Conservation (phyloP, 2,888 invertebrate species). For the Xanthostigma xanthostigma region DNA sequence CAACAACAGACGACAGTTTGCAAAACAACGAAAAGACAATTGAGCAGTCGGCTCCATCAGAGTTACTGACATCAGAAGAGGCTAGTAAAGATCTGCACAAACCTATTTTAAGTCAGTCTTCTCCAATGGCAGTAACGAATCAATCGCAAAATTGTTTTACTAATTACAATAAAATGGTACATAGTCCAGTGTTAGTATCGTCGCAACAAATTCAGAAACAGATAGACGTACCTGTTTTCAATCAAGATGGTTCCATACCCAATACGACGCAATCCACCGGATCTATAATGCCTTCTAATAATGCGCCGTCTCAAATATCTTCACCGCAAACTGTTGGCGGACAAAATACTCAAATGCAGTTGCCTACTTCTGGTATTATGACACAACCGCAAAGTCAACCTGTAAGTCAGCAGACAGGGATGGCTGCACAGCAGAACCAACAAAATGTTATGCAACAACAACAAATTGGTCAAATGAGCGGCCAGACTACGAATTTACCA, state of each 20-base stretch:
- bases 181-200: neutral
- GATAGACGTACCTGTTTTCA: slow-evolving; percentile 6
- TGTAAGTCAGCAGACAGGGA: neutral
- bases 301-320: no score
- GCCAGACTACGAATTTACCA: neutral
- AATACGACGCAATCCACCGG: neutral
- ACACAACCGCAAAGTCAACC: no score
- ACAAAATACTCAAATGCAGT: no score
- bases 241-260: slow-evolving; percentile 5
- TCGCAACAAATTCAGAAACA: neutral
- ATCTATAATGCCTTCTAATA: no score
- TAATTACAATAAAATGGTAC: neutral
- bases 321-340: no score
- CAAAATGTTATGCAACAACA: neutral
- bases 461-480: neutral
- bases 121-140: neutral
- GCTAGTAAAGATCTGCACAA: no score
- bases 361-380: no score
- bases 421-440: neutral
- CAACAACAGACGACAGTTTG: slow-evolving; percentile 26
- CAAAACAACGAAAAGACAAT: slow-evolving; percentile 12
- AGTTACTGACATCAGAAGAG: no score
- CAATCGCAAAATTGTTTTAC: neutral
- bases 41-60: no score
- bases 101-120: no score